A percentile compares a stretch with the other conserved stretches of the same genome.
Evolutionary conservation across 2,113 vertebrate species (phyloP).

Genomic region (Brachypodius melanocephalos): DNA sequence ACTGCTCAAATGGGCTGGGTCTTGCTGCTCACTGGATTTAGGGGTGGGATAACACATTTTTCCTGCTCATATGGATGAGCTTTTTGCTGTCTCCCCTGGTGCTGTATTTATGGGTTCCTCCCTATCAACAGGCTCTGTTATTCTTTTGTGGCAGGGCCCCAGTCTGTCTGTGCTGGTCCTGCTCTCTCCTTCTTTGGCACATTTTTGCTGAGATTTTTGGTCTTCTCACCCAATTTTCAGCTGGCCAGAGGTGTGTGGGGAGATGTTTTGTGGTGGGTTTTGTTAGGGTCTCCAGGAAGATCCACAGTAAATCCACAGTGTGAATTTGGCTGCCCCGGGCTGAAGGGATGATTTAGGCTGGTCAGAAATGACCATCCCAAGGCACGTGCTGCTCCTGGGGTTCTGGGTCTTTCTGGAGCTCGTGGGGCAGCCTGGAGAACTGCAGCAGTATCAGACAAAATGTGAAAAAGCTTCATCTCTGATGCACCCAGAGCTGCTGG

Average conservation of each 20-base stretch:
- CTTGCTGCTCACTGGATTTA: background rate
- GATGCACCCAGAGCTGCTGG: background rate
- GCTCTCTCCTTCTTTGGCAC: background rate
- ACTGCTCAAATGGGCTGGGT: background rate
- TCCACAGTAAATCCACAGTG: background rate
- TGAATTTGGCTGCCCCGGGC: background rate
- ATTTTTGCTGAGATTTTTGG: background rate
- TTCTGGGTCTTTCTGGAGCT: background rate
- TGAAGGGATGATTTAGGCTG: background rate
- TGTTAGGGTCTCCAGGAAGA: background rate
- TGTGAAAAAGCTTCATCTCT: background rate
- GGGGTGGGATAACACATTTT: background rate
- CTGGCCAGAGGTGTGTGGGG: background rate
- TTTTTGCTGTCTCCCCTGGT: background rate
- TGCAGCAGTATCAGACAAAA: background rate
- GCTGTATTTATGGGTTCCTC: background rate
- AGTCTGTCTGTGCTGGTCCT: background rate
- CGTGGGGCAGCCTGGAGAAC: background rate
- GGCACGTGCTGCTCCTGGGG: background rate
- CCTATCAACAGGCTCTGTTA: fast-evolving
- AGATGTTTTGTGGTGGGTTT: background rate
- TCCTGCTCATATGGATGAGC: background rate
- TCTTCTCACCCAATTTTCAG: background rate
- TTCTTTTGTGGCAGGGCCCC: no score
- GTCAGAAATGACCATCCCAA: fast-evolving